Conservation (phyloP, 2,888 invertebrate species). For the Adineta ricciae region DNA sequence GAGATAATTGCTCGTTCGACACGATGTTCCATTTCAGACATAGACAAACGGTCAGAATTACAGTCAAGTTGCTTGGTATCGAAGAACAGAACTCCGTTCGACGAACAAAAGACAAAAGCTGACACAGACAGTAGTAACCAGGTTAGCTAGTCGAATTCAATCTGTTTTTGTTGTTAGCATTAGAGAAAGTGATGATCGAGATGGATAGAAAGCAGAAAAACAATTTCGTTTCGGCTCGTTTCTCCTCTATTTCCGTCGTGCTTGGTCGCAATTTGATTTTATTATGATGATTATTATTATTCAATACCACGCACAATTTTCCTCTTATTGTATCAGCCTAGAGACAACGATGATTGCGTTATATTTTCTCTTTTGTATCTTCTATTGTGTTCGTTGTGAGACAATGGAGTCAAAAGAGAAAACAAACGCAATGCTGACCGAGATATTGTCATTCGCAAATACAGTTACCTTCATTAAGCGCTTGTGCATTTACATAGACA, state of each 20-base stretch:
- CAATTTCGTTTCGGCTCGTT: neutral
- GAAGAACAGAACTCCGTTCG: no score
- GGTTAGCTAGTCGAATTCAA: neutral
- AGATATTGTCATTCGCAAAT: neutral
- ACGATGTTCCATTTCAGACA: neutral
- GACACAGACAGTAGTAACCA: neutral
- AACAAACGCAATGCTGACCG: no score
- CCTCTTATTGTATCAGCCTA: neutral
- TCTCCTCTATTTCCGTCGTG: neutral
- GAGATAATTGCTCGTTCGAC: neutral
- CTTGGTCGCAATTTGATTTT: neutral
- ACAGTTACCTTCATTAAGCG: neutral
- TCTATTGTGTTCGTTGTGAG: neutral
- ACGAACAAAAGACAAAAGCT: neutral
- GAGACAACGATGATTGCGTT: neutral
- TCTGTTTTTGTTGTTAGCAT: neutral
- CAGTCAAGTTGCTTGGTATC: neutral
- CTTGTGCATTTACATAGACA: neutral
- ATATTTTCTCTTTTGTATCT: neutral
- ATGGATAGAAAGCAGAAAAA: neutral
- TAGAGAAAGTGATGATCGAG: neutral
- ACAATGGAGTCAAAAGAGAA: neutral
- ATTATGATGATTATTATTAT: neutral
- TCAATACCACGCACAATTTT: neutral
- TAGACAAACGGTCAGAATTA: neutral